phyloP scores from a whole-genome alignment of 2,888 invertebrate species.

The Phyllotreta striolata region DNA sequence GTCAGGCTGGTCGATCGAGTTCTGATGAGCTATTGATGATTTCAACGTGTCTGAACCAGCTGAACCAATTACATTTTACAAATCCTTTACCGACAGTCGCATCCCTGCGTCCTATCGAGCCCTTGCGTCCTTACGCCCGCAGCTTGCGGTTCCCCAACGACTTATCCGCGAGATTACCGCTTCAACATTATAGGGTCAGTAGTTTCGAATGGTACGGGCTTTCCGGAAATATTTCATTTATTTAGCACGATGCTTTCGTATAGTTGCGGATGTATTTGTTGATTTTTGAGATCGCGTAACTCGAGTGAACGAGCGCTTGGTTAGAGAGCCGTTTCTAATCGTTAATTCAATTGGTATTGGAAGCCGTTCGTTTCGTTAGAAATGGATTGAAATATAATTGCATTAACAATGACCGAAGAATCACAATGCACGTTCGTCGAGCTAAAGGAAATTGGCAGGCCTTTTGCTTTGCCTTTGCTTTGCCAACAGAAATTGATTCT shows the following conservation, averaged over 20 bases:
- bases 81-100: conserved; percentile 57
- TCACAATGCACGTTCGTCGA: conserved; percentile 37
- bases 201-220: conserved; percentile 8
- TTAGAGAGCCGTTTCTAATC: conserved; percentile 46
- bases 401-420: conserved; percentile 48
- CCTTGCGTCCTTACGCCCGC: conserved; percentile 37
- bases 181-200: conserved; percentile 37
- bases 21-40: conserved; percentile 71
- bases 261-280: conserved; percentile 11
- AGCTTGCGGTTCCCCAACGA: conserved; percentile 46
- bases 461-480: conserved; percentile 16
- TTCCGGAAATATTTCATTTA: conserved; percentile 5
- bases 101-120: conserved; percentile 20
- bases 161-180: conserved; percentile 47
- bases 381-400: conserved; percentile 50
- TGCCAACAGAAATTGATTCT: conserved; percentile 32
- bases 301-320: conserved; percentile 34
- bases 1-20: conserved; percentile 41
- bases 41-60: conserved; percentile 69
- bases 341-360: conserved; percentile 45
- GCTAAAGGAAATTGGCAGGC: conserved; percentile 27
- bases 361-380: conserved; percentile 34
- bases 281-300: too few species aligned
- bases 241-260: too few species aligned
- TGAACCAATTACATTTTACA: conserved; percentile 69